These are phyloP conservation scores for Antennarius striatus DNA, from an alignment of 2,113 vertebrate genomes.

Conservation along the genomic window DNA sequence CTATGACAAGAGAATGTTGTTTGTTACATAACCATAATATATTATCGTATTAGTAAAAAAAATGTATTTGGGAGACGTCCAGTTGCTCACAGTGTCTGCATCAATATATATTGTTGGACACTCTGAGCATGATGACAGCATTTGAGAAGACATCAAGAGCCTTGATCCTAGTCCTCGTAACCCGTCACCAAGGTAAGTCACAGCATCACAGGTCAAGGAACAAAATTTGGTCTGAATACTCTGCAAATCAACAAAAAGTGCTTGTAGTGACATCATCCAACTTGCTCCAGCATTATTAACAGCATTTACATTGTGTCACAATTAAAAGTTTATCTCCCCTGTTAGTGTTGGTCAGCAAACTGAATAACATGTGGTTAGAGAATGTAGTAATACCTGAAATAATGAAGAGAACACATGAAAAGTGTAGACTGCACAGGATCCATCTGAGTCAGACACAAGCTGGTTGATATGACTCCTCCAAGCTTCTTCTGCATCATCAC, in stretches of 20 bases:
- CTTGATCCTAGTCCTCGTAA: conserved; percentile 93
- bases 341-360: conserved; percentile 49
- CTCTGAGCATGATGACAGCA: conserved; percentile 92
- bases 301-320: not conserved
- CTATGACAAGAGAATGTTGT: conserved; percentile 70
- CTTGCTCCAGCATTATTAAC: not conserved
- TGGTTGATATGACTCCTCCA: conserved; percentile 95
- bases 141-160: conserved; percentile 93
- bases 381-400: conserved; percentile 85
- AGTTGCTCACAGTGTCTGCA: conserved; percentile 91
- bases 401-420: conserved; percentile 96
- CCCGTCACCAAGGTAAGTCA: conserved; percentile 91
- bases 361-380: conserved; percentile 52
- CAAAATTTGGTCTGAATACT: conserved; percentile 96
- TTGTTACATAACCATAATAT: not conserved
- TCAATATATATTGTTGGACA: conserved; percentile 95
- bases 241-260: conserved; percentile 76
- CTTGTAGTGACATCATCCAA: conserved; percentile 9
- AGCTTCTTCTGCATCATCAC: conserved; percentile 86
- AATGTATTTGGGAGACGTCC: not conserved
- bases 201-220: conserved; percentile 91
- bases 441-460: conserved; percentile 92
- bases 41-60: not conserved
- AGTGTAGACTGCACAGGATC: conserved; percentile 95
- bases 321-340: conserved; percentile 12